Percentiles rank a stretch among this genome's conserved stretches.
Evolutionary conservation across 2,797 vertebrate species (phyloP).

Genomic region (Melanotaenia boesemani): DNA sequence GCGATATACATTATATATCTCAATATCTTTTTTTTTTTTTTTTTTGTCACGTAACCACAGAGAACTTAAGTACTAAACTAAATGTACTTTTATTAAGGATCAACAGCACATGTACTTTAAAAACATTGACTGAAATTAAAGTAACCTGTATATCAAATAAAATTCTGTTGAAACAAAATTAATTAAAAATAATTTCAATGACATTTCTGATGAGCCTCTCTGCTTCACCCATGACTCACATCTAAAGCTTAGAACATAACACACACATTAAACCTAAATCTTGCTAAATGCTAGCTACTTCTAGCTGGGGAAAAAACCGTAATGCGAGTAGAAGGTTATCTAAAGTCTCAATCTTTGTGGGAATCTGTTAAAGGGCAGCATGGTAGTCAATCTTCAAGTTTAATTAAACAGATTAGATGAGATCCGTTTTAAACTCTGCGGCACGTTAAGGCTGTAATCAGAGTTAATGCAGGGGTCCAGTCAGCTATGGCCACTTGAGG

Average conservation of each 20-base stretch:
- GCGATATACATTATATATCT: too few species aligned
- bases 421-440: slow-evolving; percentile 9
- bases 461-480: slow-evolving; percentile 9
- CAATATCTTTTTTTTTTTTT: too few species aligned
- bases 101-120: too few species aligned
- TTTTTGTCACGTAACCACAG: too few species aligned
- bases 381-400: not conserved
- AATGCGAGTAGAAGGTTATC: not conserved
- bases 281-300: not conserved
- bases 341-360: not conserved
- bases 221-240: not conserved
- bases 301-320: not conserved
- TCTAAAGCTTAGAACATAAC: too few species aligned
- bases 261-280: too few species aligned
- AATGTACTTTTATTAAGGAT: too few species aligned
- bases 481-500: not conserved
- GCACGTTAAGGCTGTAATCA: slow-evolving; percentile 4
- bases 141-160: too few species aligned
- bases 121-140: too few species aligned
- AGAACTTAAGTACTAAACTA: too few species aligned
- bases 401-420: slow-evolving; percentile 3
- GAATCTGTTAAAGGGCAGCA: not conserved
- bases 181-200: too few species aligned
- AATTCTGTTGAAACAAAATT: too few species aligned
- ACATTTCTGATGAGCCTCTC: not conserved